phyloP scores from a whole-genome alignment of 2,888 invertebrate genomes.

The Troilus luridus region DNA sequence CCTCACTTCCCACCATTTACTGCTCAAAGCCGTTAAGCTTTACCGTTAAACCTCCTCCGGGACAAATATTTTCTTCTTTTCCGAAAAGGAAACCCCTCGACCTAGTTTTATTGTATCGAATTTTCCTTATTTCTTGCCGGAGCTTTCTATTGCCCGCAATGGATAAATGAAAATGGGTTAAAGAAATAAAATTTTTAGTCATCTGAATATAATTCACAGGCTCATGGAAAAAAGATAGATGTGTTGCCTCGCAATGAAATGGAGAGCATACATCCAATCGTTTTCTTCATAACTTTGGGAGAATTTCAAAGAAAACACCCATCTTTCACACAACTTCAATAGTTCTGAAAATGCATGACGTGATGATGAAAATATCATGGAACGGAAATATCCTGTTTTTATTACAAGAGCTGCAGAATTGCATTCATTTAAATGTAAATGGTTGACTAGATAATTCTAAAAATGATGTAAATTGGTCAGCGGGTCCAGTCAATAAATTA shows the following conservation, averaged over 20 bases:
- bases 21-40: slow-evolving; percentile 40
- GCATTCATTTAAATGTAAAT: too few species aligned
- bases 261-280: background rate
- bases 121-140: slow-evolving; percentile 44
- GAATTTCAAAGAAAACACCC: background rate
- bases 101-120: slow-evolving; percentile 41
- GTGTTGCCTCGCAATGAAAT: background rate
- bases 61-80: slow-evolving; percentile 49
- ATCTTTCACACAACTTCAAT: background rate
- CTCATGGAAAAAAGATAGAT: background rate
- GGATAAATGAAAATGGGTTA: slow-evolving; percentile 33
- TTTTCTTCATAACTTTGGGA: slow-evolving; percentile 11
- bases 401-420: too few species aligned
- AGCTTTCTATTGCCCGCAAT: background rate
- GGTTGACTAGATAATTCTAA: too few species aligned
- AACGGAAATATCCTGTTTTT: too few species aligned
- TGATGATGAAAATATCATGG: too few species aligned
- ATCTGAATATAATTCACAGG: background rate
- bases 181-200: background rate
- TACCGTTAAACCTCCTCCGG: slow-evolving; percentile 26
- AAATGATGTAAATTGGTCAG: too few species aligned
- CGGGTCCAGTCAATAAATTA: too few species aligned
- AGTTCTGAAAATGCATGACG: background rate
- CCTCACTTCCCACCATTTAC: slow-evolving; percentile 37
- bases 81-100: slow-evolving; percentile 36